Percentiles rank a stretch among this genome's conserved stretches.
phyloP scores from a whole-genome alignment of 1,140 invertebrate genomes.

The Microplitis demolitor region DNA sequence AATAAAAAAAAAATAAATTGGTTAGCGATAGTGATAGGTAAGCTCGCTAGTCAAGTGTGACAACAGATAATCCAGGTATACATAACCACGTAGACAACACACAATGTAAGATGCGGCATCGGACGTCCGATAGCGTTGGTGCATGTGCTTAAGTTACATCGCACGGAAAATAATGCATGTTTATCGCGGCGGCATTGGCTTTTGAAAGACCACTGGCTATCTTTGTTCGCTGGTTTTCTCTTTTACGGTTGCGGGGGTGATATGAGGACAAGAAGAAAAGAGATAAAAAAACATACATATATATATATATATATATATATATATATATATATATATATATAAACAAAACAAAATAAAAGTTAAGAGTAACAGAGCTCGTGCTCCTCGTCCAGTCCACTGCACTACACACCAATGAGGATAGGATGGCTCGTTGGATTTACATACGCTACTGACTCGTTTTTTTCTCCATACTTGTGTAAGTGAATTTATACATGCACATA shows the following conservation, averaged over 20 bases:
- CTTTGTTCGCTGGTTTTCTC: background rate
- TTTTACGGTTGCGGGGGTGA: background rate
- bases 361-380: constrained; percentile 6
- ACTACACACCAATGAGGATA: background rate
- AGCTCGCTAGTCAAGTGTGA: background rate
- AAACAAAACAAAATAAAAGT: too few species aligned
- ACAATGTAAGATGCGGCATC: constrained; percentile 1
- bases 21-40: too few species aligned
- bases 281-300: background rate
- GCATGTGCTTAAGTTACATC: constrained; percentile 14
- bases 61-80: background rate
- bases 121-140: constrained; percentile 9
- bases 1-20: too few species aligned
- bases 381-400: background rate
- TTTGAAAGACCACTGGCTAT: constrained; percentile 29
- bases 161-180: constrained; percentile 36
- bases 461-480: background rate
- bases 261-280: background rate
- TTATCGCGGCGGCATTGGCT: constrained; percentile 38
- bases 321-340: too few species aligned
- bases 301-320: too few species aligned
- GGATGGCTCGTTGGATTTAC: constrained; percentile 15
- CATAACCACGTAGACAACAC: background rate
- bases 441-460: constrained; percentile 3
- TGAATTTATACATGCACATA: too few species aligned